These are phyloP conservation scores for Halictus ligatus DNA, from an alignment of 2,888 invertebrate species.

Conservation along the genomic window DNA sequence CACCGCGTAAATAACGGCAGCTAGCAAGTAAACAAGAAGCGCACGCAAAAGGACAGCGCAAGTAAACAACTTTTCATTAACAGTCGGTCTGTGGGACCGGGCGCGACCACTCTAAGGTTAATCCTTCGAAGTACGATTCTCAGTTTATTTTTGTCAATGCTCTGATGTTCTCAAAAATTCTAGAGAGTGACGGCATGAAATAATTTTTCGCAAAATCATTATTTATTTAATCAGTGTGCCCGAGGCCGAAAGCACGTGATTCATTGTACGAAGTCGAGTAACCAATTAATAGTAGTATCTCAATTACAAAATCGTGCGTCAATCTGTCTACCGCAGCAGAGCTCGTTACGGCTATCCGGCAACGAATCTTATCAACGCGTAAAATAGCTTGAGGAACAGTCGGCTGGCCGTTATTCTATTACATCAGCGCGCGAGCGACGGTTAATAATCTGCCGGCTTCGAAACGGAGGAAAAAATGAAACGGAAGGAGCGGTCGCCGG, in stretches of 20 bases:
- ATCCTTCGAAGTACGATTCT: neutral
- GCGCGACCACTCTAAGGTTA: too few relatives aligned
- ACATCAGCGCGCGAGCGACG: neutral
- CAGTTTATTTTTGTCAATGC: neutral
- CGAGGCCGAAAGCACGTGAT: neutral
- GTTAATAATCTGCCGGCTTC: neutral
- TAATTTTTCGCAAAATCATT: neutral
- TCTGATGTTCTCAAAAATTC: neutral
- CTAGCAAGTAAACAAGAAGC: too few relatives aligned
- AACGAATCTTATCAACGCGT: neutral
- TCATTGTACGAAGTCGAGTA: neutral
- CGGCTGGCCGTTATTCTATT: constrained; percentile 8
- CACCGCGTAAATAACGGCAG: too few relatives aligned
- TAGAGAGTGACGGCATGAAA: neutral
- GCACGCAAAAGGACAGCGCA: too few relatives aligned
- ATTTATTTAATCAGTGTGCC: neutral
- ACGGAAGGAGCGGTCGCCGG: neutral
- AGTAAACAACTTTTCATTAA: too few relatives aligned
- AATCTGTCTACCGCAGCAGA: constrained; percentile 4
- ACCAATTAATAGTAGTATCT: constrained; percentile 8
- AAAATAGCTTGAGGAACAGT: neutral
- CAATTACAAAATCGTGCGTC: constrained; percentile 21
- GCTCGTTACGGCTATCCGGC: constrained; percentile 14
- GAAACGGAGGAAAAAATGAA: neutral
- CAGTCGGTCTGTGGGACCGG: too few relatives aligned